phyloP scores from a whole-genome alignment of 1,140 invertebrate genomes.

The Pachyrhynchus sulphureomaculatus region DNA sequence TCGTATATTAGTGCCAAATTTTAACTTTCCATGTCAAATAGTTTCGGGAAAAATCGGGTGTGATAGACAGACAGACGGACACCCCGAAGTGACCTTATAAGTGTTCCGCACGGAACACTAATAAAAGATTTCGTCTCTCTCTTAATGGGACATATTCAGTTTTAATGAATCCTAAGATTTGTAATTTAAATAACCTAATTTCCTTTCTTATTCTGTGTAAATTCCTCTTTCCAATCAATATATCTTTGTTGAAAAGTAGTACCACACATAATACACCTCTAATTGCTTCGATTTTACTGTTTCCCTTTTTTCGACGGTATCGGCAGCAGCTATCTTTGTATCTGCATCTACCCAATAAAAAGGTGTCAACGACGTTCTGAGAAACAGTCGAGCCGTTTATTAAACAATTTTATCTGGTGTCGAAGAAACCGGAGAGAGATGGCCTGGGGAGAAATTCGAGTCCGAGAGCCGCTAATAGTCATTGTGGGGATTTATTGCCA shows the following conservation, averaged over 20 bases:
- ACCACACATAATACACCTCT: background rate
- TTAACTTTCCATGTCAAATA: no score
- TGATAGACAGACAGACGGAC: no score
- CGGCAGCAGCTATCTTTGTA: slow-evolving; percentile 12
- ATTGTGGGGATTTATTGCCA: slow-evolving; percentile 40
- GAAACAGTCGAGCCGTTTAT: slow-evolving; percentile 33
- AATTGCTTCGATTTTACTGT: slow-evolving; percentile 7
- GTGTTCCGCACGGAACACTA: no score
- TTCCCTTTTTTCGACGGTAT: background rate
- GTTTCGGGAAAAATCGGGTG: no score
- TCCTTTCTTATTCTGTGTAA: no score
- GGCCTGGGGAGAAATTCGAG: slow-evolving; percentile 28
- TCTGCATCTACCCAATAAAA: slow-evolving; percentile 31
- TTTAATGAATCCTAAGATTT: no score
- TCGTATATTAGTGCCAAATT: no score
- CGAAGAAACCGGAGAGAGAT: slow-evolving; percentile 26
- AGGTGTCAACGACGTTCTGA: slow-evolving; percentile 37
- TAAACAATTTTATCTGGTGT: slow-evolving; percentile 37
- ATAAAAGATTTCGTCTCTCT: no score
- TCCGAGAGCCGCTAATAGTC: slow-evolving; percentile 41
- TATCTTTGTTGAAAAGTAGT: background rate
- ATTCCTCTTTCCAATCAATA: no score
- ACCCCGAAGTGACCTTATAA: no score
- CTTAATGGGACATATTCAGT: no score
- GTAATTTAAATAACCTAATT: no score